Conservation (phyloP, 2,888 invertebrate species). For the Trichacis sp. region DNA sequence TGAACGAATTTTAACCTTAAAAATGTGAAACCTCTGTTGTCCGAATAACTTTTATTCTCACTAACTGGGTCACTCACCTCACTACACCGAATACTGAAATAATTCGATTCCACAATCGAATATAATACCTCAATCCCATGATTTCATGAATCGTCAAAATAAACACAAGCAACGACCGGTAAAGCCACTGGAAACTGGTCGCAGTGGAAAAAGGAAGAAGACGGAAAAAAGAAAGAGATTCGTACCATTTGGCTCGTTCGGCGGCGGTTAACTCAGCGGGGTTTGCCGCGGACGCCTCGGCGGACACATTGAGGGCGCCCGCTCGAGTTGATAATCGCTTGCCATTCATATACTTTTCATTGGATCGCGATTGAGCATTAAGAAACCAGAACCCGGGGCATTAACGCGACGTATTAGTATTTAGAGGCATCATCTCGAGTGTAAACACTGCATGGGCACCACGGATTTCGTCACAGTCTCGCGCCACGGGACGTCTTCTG, state of each 20-base stretch:
- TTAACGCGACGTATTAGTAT: constrained; percentile 66
- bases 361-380: constrained; percentile 70
- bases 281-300: constrained; percentile 66
- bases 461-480: constrained; percentile 67
- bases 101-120: not conserved
- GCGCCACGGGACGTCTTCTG: constrained; percentile 54
- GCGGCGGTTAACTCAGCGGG: constrained; percentile 66
- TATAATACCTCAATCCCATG: not conserved
- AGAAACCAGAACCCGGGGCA: constrained; percentile 55
- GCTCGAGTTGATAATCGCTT: constrained; percentile 69
- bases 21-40: too few relatives aligned
- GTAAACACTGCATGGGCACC: constrained; percentile 69
- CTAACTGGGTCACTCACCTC: too few relatives aligned
- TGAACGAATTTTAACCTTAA: too few relatives aligned
- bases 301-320: constrained; percentile 69
- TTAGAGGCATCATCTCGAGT: constrained; percentile 69
- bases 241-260: constrained; percentile 61
- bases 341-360: constrained; percentile 68
- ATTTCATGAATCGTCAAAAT: too few relatives aligned
- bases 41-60: too few relatives aligned
- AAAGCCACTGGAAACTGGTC: not conserved
- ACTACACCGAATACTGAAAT: too few relatives aligned
- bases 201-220: not conserved
- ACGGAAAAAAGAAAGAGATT: constrained; percentile 50
- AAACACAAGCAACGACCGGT: not conserved